These are phyloP conservation scores for Dipodomys ordii DNA, from an alignment of 2,113 vertebrate species.

Conservation along the genomic window DNA sequence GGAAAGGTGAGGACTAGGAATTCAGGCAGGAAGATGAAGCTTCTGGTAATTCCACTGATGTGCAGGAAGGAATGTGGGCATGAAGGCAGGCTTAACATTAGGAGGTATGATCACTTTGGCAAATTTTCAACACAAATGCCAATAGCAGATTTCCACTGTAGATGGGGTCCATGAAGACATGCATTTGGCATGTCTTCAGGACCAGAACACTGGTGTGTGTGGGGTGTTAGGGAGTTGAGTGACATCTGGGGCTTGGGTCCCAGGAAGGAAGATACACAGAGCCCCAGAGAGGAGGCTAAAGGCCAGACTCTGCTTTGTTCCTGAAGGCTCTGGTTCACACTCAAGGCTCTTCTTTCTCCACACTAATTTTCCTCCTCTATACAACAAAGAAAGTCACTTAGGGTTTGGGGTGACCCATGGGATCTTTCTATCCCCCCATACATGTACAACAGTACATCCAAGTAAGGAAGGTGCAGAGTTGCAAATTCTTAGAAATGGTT, in stretches of 20 bases:
- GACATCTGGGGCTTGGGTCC: background rate
- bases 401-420: background rate
- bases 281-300: background rate
- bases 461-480: background rate
- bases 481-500: background rate
- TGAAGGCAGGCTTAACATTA: background rate
- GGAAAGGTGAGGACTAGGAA: background rate
- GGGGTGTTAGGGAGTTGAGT: background rate
- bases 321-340: background rate
- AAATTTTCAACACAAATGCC: background rate
- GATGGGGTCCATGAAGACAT: too few species aligned
- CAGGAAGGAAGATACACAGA: background rate
- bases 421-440: background rate
- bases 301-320: background rate
- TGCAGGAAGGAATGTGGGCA: background rate
- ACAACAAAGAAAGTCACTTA: background rate
- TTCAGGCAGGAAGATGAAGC: background rate
- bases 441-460: background rate
- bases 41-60: background rate
- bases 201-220: background rate
- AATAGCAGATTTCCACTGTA: background rate
- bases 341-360: background rate
- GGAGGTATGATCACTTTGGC: background rate
- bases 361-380: background rate
- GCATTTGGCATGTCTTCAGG: background rate